Conservation (phyloP, 2,797 vertebrate genomes). For the Clarias pachynema region DNA sequence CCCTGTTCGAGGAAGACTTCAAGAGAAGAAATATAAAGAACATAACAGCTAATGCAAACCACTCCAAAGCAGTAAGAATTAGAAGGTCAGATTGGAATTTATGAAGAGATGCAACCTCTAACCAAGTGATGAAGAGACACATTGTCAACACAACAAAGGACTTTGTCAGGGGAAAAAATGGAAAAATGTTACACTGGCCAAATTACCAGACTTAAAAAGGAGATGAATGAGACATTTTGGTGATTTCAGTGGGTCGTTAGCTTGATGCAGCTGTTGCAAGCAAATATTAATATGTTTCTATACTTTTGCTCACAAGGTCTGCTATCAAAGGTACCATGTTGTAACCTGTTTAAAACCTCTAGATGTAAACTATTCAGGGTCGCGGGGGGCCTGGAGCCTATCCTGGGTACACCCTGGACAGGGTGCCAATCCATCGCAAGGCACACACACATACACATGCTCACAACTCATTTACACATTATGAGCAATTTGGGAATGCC, state of each 20-base stretch:
- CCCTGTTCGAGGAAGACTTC: no score
- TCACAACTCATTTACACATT: no score
- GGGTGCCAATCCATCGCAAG: no score
- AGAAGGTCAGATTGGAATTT: background rate
- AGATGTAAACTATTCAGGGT: background rate
- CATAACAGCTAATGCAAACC: no score
- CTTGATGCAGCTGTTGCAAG: background rate
- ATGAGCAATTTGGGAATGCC: no score
- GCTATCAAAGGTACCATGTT: background rate
- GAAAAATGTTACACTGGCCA: background rate
- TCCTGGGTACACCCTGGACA: no score
- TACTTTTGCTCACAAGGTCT: background rate
- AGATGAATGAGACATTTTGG: background rate
- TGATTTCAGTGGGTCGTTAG: background rate
- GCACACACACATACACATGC: no score
- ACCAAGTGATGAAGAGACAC: background rate
- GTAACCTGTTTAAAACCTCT: no score
- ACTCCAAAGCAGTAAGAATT: no score
- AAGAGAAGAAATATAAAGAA: no score
- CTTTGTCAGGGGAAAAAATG: background rate
- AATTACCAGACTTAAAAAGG: background rate
- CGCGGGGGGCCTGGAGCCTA: no score
- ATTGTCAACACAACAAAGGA: background rate
- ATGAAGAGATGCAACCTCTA: background rate
- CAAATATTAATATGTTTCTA: background rate